Percentiles rank a stretch among this genome's conserved stretches.
These are phyloP conservation scores for Abramis brama DNA, from an alignment of 2,113 vertebrate species.

Conservation along the genomic window DNA sequence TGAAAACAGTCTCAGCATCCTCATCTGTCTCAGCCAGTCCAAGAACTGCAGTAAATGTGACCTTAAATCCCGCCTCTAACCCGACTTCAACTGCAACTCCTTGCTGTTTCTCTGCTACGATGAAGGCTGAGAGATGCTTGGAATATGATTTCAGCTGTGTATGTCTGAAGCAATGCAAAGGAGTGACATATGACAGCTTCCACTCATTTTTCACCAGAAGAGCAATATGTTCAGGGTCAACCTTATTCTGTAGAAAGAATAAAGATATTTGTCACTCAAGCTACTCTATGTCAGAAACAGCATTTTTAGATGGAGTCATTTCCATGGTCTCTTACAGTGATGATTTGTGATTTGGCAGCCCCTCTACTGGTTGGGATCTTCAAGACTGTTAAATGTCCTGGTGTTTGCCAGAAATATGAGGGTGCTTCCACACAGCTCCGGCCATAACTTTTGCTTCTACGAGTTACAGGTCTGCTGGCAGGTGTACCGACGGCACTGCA, in stretches of 20 bases:
- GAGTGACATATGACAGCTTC: conserved; percentile 89
- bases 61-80: conserved; percentile 74
- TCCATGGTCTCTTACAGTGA: conserved; percentile 50
- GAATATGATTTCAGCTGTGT: conserved; percentile 79
- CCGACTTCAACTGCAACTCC: conserved; percentile 82
- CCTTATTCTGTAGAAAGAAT: conserved; percentile 68
- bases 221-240: conserved; percentile 71
- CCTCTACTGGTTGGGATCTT: conserved; percentile 53
- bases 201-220: conserved; percentile 83
- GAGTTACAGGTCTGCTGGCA: conserved; percentile 19
- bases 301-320: neutral
- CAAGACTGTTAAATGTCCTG: conserved; percentile 49
- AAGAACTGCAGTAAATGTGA: conserved; percentile 75
- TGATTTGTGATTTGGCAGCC: conserved; percentile 48
- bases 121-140: conserved; percentile 78
- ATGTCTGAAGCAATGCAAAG: conserved; percentile 83
- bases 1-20: conserved; percentile 81
- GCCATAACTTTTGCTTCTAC: conserved; percentile 55
- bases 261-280: neutral
- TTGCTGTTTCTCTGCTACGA: conserved; percentile 85
- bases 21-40: conserved; percentile 74
- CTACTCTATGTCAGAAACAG: neutral
- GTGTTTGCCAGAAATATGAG: conserved; percentile 54
- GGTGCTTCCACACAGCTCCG: conserved; percentile 57
- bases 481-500: conserved; percentile 51